These are phyloP conservation scores for Melanophora roralis DNA, from an alignment of 2,888 invertebrate genomes.

Conservation along the genomic window DNA sequence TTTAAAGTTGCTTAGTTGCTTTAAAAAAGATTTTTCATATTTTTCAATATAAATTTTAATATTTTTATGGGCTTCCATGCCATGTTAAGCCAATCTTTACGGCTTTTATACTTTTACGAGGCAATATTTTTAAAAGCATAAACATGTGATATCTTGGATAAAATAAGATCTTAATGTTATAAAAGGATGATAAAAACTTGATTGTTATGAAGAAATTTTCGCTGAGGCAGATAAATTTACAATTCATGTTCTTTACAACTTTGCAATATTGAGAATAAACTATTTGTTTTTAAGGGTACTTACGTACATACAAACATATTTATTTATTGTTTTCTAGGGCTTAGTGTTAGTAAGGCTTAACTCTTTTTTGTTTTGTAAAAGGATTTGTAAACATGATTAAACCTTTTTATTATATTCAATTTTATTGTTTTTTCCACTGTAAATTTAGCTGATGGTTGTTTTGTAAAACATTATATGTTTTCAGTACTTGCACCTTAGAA, in stretches of 20 bases:
- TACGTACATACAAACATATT: neutral
- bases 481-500: neutral
- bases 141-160: neutral
- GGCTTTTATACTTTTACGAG: neutral
- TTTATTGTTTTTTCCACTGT: neutral
- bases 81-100: neutral
- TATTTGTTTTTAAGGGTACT: neutral
- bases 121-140: neutral
- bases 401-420: conserved; percentile 13
- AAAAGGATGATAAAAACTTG: neutral
- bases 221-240: neutral
- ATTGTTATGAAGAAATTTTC: neutral
- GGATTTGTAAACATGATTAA: conserved; percentile 3
- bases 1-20: neutral
- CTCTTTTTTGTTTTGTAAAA: neutral
- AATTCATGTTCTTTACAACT: neutral
- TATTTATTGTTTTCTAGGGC: neutral
- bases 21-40: neutral
- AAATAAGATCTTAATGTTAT: neutral
- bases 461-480: conserved; percentile 11
- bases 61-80: neutral
- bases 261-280: neutral
- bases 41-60: neutral
- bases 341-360: neutral
- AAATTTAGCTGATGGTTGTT: neutral